Percentiles rank a stretch among this genome's conserved stretches.
Evolutionary conservation across 2,113 vertebrate species (phyloP).

Genomic region (Sigmodon hispidus): DNA sequence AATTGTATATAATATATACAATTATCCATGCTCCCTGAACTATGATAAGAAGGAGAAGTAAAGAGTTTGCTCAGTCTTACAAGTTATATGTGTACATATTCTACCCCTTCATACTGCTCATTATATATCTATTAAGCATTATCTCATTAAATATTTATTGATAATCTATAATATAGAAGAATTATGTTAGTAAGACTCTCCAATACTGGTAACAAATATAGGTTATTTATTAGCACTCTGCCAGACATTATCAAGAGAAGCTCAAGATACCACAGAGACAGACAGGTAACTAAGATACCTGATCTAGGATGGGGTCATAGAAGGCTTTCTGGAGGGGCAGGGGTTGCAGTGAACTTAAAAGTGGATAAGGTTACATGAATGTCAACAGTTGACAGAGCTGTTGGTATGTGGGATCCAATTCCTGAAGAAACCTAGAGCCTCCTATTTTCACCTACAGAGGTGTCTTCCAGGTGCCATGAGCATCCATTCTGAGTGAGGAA

Average conservation of each 20-base stretch:
- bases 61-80: neutral
- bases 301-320: no score
- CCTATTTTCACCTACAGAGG: rapidly evolving
- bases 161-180: neutral
- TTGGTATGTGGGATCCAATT: neutral
- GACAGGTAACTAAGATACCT: neutral
- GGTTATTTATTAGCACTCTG: neutral
- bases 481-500: neutral
- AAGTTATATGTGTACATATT: neutral
- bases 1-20: no score
- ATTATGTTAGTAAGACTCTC: neutral
- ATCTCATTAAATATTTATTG: conserved; percentile 9
- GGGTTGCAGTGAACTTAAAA: neutral
- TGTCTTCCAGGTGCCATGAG: neutral
- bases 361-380: neutral
- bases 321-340: neutral
- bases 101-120: neutral
- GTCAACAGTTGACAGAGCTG: neutral
- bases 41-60: neutral
- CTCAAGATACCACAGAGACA: neutral
- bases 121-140: neutral
- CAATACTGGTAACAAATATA: neutral
- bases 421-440: neutral
- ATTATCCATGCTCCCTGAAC: rapidly evolving
- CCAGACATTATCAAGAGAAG: neutral